Base-by-base conservation (phyloP, 2,113 vertebrate species). In the Polypterus senegalus region DNA sequence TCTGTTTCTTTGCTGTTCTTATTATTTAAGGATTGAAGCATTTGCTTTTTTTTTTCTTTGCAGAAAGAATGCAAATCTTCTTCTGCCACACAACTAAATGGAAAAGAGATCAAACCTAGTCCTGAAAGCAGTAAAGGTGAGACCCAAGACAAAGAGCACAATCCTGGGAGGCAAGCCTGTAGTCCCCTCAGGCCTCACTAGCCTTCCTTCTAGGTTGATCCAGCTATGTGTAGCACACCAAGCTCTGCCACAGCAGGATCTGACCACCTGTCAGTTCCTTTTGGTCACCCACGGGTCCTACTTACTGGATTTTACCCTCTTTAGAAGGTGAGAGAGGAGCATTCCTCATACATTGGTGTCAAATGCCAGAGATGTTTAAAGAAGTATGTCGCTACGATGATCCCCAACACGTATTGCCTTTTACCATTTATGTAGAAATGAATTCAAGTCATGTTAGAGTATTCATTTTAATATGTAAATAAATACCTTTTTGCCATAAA, bases 11-110 rank as follows among this genome's bases (percentile, higher is more conserved):
- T 27, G 27, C 27, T 27, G 27, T 27, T 27, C 27, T 27, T 27
- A 27, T 27, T 27, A 27, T 2, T 27, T 27, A 27, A 27, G 1
- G 27, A 27, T 27, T 27, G 27, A 7, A 52, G 47, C 49, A 9
- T 44, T 48, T 5, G 3, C 46, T 45, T 60, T 62, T 65, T 3
- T 68, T 5, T 5, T 9, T 62, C 62, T 68, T 65, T 57, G 60
- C 83, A 92, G 87, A 93, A 94, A 67, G 83, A 86, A 61, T 53
- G 70, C 49, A 83, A 80, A 66, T 65, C 76, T 4, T 58, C 70
- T 4, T 59, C 75, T 48, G 55, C 69, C 0, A 5, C 63, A 10
- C 70, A 78, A 11, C 48, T 81, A 63, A 87, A 88, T 0, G 86
- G 86, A 52, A 93, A 89, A 75, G 84, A 86, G 3, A 75, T 71